Conservation (phyloP, 2,888 invertebrate genomes). For the Andrena praecox region DNA sequence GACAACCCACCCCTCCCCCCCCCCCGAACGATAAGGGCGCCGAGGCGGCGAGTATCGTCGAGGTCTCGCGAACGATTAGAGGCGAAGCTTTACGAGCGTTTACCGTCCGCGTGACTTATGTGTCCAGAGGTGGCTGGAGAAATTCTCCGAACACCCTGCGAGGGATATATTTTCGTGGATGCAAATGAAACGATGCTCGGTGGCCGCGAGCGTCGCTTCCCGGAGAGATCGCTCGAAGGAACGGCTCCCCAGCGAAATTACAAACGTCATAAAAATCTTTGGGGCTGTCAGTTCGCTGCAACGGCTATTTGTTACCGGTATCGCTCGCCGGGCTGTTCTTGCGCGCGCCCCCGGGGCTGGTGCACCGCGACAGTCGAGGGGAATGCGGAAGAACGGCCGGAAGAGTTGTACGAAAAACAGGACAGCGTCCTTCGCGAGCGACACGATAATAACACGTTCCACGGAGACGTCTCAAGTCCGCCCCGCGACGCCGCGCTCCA, state of each 20-base stretch:
- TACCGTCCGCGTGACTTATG: neutral
- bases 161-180: constrained; percentile 7
- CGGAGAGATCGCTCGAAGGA: neutral
- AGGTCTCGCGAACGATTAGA: constrained; percentile 36
- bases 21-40: constrained; percentile 43
- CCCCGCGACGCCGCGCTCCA: neutral
- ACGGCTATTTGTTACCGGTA: constrained; percentile 40
- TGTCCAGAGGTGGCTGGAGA: neutral
- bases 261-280: constrained; percentile 49
- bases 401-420: constrained; percentile 19
- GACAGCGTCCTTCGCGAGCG: neutral
- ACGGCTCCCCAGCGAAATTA: constrained; percentile 47
- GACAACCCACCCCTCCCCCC: neutral
- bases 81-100: neutral
- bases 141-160: neutral
- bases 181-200: neutral
- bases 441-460: constrained; percentile 23
- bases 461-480: neutral
- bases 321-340: neutral
- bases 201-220: neutral
- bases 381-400: constrained; percentile 4
- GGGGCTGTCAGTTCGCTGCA: constrained; percentile 6
- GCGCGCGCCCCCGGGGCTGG: no score
- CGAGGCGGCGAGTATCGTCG: constrained; percentile 26
- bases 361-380: no score